Conservation (phyloP, 30 jellyfish, hydroid and myxozoan genomes). For the Phacellophora camtschatica region DNA sequence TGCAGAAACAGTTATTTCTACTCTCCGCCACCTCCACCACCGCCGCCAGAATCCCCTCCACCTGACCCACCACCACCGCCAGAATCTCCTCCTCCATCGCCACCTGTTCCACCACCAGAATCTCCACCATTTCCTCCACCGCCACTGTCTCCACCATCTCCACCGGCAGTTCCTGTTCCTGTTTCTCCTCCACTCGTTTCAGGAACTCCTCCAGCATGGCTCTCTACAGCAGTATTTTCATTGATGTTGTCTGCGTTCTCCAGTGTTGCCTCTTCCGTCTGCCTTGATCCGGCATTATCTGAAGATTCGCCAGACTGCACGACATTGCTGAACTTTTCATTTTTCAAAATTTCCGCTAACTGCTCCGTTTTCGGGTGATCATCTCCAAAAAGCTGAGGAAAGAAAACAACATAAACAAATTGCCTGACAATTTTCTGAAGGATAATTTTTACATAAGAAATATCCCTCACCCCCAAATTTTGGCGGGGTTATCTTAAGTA, state of each 20-base stretch:
- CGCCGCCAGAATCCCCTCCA: slow-evolving; percentile 16
- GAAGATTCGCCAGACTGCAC: slow-evolving; percentile 10
- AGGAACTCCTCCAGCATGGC: not conserved
- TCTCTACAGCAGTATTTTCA: not conserved
- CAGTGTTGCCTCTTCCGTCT: slow-evolving; percentile 4
- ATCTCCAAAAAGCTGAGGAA: slow-evolving; percentile 39
- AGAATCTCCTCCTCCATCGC: slow-evolving; percentile 11
- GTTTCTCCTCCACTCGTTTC: not conserved
- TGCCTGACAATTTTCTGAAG: not conserved
- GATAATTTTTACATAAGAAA: not conserved
- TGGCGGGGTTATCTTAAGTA: not conserved
- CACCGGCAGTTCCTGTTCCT: slow-evolving; percentile 1
- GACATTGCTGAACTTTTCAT: slow-evolving; percentile 25
- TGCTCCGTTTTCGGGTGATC: slow-evolving; percentile 72
- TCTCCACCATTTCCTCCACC: slow-evolving; percentile 47
- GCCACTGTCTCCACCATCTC: slow-evolving; percentile 17
- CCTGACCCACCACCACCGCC: slow-evolving; percentile 50
- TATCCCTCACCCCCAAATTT: not conserved
- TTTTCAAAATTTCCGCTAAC: slow-evolving; percentile 5
- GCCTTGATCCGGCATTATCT: not conserved
- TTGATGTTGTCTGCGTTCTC: not conserved
- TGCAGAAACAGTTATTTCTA: slow-evolving; percentile 22
- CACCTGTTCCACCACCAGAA: slow-evolving; percentile 45
- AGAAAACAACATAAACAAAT: not conserved
- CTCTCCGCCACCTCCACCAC: slow-evolving; percentile 30